These are phyloP conservation scores for Aporophyla lueneburgensis DNA, from an alignment of 2,888 invertebrate species.

Conservation along the genomic window DNA sequence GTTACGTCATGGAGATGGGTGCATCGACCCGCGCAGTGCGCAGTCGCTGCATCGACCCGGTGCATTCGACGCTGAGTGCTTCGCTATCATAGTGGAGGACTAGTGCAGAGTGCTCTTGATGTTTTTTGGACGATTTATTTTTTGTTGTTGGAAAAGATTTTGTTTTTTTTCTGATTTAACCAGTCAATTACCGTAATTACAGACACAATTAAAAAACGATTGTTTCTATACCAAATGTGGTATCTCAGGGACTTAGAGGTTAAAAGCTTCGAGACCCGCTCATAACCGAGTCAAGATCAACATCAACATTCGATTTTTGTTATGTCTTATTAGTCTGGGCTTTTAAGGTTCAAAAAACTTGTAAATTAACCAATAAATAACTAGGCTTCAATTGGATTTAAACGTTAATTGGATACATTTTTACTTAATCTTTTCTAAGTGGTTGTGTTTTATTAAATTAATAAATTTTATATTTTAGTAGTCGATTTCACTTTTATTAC, in stretches of 20 bases:
- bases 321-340: not conserved
- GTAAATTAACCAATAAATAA: not conserved
- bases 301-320: no score
- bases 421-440: not conserved
- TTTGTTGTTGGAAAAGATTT: not conserved
- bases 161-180: not conserved
- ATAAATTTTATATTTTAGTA: not conserved
- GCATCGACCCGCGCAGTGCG: conserved; percentile 84
- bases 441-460: not conserved
- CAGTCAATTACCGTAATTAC: no score
- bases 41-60: conserved; percentile 85
- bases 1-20: conserved; percentile 73
- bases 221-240: no score
- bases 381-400: not conserved
- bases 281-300: not conserved
- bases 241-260: no score
- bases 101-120: not conserved
- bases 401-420: not conserved
- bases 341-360: not conserved
- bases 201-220: no score
- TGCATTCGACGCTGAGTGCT: conserved; percentile 69
- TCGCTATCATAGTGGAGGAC: conserved; percentile 14
- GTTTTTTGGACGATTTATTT: not conserved
- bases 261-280: not conserved
- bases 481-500: not conserved